Conservation (phyloP, 2,113 vertebrate genomes). For the Canis aureus region DNA sequence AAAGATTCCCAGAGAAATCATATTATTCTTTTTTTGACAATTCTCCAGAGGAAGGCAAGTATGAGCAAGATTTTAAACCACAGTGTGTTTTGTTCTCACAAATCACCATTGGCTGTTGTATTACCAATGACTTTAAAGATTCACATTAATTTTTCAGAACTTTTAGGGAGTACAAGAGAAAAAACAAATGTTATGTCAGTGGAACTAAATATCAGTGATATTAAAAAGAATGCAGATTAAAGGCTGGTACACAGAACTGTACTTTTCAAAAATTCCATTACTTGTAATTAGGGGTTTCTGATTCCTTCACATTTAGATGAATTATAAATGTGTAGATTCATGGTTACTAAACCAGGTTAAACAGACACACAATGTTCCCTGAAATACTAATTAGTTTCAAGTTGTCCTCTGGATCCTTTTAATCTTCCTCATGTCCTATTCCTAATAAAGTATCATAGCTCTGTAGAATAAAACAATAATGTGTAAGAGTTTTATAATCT, state of each 20-base stretch:
- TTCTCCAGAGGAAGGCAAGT: constrained; percentile 73
- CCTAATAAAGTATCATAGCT: neutral
- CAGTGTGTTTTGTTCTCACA: constrained; percentile 35
- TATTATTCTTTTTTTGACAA: neutral
- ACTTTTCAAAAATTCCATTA: constrained; percentile 18
- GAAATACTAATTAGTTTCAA: neutral
- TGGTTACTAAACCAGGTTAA: constrained; percentile 21
- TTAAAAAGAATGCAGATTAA: neutral
- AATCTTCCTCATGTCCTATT: neutral
- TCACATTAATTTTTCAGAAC: constrained; percentile 37
- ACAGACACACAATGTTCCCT: neutral
- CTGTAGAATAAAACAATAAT: neutral
- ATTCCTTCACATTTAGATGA: neutral
- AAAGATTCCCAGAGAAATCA: constrained; percentile 71
- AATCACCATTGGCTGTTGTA: neutral
- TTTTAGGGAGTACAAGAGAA: constrained; percentile 20
- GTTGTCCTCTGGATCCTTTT: neutral
- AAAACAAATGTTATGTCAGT: neutral
- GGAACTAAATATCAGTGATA: neutral
- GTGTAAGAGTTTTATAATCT: neutral
- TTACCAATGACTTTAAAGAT: neutral
- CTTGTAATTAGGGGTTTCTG: constrained; percentile 11
- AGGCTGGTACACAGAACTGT: neutral
- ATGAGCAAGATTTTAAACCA: constrained; percentile 51
- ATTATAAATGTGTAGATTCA: constrained; percentile 19